Conservation (phyloP, 2,113 vertebrate genomes). For the Macquaria australasica region DNA sequence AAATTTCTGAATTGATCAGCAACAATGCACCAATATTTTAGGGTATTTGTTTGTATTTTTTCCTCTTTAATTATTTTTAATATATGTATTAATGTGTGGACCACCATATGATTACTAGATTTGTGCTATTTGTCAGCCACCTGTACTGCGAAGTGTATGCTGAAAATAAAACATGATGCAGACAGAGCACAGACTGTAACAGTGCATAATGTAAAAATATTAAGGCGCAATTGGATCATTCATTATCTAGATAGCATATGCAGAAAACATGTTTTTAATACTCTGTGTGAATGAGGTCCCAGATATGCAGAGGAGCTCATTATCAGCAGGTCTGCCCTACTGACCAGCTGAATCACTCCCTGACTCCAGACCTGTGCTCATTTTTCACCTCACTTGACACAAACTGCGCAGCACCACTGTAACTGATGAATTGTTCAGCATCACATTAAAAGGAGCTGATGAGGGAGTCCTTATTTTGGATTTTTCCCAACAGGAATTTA, state of each 20-base stretch:
- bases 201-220: slow-evolving; percentile 26
- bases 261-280: slow-evolving; percentile 28
- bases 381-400: slow-evolving; percentile 49
- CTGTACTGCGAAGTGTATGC: neutral
- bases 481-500: neutral
- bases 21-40: neutral
- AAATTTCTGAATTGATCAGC: neutral
- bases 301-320: slow-evolving; percentile 48
- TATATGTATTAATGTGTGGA: too few relatives aligned
- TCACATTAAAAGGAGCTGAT: slow-evolving; percentile 26
- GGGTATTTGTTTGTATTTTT: too few relatives aligned
- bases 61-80: too few relatives aligned
- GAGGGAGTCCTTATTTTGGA: slow-evolving; percentile 1
- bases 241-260: neutral
- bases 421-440: slow-evolving; percentile 43
- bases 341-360: slow-evolving; percentile 51
- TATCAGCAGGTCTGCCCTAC: slow-evolving; percentile 34
- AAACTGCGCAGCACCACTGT: slow-evolving; percentile 25
- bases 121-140: neutral
- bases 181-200: neutral
- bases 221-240: slow-evolving; percentile 6
- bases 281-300: slow-evolving; percentile 16
- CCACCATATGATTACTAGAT: too few relatives aligned
- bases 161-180: neutral
- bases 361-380: slow-evolving; percentile 18